Percentiles rank a stretch among this genome's conserved stretches.
Evolutionary conservation across 2,888 invertebrate genomes (phyloP).

Genomic region (Callyntrura guangdongensis): DNA sequence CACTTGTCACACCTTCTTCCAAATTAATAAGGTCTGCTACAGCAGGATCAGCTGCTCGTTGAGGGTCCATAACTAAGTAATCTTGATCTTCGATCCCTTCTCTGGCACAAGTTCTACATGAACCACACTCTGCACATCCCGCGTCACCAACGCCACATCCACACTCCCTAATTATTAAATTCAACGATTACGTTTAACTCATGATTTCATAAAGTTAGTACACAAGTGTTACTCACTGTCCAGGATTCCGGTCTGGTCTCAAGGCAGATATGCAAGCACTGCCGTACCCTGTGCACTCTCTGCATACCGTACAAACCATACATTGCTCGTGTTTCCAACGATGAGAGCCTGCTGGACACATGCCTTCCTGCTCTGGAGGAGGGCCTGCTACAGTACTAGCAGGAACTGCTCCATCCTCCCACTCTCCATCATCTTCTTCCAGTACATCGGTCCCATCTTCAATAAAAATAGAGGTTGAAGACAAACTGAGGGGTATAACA

Average conservation of each 20-base stretch:
- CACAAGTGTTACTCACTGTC: constrained; percentile 90
- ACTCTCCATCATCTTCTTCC: constrained; percentile 87
- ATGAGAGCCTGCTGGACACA: constrained; percentile 91
- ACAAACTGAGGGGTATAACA: too few species aligned
- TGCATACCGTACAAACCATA: constrained; percentile 96
- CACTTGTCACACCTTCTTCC: constrained; percentile 80
- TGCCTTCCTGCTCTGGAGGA: constrained; percentile 88
- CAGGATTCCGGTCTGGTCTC: constrained; percentile 93
- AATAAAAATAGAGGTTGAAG: constrained; percentile 82
- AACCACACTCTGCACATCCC: constrained; percentile 96
- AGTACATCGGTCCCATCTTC: constrained; percentile 88
- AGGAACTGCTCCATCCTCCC: constrained; percentile 84
- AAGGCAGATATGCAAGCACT: constrained; percentile 92
- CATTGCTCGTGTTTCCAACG: constrained; percentile 93
- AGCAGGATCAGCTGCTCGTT: constrained; percentile 75
- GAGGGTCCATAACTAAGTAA: constrained; percentile 82
- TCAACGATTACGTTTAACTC: neutral
- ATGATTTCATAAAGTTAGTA: neutral
- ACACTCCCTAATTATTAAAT: constrained; percentile 90
- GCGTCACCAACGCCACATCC: constrained; percentile 98
- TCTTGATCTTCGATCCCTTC: constrained; percentile 86
- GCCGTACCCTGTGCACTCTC: constrained; percentile 97
- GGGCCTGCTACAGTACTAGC: constrained; percentile 86
- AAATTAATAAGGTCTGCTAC: constrained; percentile 79
- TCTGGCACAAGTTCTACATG: constrained; percentile 95